Base-by-base conservation (phyloP, 2,888 invertebrate species). In the Druceiella hillmani region DNA sequence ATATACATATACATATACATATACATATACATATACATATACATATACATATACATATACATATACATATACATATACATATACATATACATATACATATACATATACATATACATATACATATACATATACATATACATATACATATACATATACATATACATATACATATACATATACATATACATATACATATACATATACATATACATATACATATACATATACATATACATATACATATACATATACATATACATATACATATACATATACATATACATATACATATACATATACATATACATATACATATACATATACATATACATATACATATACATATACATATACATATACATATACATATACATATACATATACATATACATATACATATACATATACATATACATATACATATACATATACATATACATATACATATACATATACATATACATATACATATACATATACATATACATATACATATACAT, bases 1-100 rank as follows among this genome's bases (percentile, higher is more conserved):
- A 20, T 20, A 20, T 20, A 20, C n/a, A 20, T 20, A 20, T 20
- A 20, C n/a, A 20, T 20, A 20, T 20, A 20, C n/a, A 20, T 20
- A 20, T 20, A 20, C n/a, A 20, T 20, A 20, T 20, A 20, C n/a
- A 20, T 20, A 20, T 20, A 20, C n/a, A 20, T 20, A 20, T 20
- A 20, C n/a, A 20, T 20, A 20, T 20, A 20, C n/a, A 20, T 20
- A 20, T 20, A 20, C n/a, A 20, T 20, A 20, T 20, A 20, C n/a
- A 20, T 20, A 20, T 20, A 20, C n/a, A 20, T 20, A 20, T 20
- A 20, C n/a, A 20, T 20, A 20, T 20, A 20, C n/a, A 20, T 20
- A 20, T 20, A 20, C n/a, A 20, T 20, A 20, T 20, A 20, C n/a
- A 20, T 20, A 20, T 20, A 20, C n/a, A 20, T 20, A 20, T 20